Conservation (phyloP, 1,140 invertebrate species). For the Solen grandis region DNA sequence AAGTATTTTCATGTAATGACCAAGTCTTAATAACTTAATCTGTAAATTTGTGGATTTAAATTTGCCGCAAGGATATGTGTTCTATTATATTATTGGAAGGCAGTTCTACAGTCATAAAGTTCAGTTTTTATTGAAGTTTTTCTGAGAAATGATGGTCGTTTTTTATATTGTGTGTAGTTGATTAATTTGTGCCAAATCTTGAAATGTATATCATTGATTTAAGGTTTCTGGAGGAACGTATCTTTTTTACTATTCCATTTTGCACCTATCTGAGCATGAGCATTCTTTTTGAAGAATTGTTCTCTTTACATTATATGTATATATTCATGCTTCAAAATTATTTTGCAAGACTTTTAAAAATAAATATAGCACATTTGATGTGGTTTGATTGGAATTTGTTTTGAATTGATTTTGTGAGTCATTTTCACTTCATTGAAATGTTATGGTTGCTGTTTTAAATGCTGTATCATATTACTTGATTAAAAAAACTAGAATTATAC, state of each 20-base stretch:
- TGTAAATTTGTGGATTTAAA: neutral
- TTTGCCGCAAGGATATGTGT: neutral
- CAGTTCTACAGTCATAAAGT: neutral
- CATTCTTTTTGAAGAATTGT: slow-evolving; percentile 1
- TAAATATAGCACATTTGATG: neutral
- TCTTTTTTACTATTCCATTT: slow-evolving; percentile 6
- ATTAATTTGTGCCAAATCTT: slow-evolving; percentile 12
- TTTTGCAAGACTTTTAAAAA: slow-evolving; percentile 9
- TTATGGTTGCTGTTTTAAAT: no score
- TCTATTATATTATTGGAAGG: neutral
- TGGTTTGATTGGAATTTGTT: slow-evolving; percentile 8
- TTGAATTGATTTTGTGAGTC: no score
- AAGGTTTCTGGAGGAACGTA: slow-evolving; percentile 8
- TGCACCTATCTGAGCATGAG: slow-evolving; percentile 15
- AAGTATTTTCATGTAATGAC: no score
- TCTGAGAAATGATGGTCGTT: neutral
- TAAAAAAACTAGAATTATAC: no score
- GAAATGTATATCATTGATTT: slow-evolving; percentile 44
- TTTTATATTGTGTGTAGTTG: neutral
- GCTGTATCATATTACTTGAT: no score
- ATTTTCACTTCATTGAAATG: no score
- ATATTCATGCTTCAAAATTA: no score
- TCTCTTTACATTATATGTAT: slow-evolving; percentile 11
- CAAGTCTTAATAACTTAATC: neutral
- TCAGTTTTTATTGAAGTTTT: neutral